phyloP scores from a whole-genome alignment of 2,888 invertebrate genomes.

The Pseudoips prasinana region DNA sequence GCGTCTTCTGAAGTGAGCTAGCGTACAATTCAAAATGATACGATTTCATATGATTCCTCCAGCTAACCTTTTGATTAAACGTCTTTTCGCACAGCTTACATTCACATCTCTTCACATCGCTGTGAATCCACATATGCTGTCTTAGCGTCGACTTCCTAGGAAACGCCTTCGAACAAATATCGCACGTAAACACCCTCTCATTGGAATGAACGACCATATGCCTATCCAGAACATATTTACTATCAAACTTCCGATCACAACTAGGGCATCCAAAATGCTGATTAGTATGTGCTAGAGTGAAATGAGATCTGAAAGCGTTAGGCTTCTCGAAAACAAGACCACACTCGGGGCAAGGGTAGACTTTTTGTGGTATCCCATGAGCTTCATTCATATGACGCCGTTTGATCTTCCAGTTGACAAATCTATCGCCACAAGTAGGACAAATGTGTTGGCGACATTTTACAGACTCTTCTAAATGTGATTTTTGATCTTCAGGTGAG shows the following conservation, averaged over 20 bases:
- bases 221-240: conserved; percentile 29
- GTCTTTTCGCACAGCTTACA: conserved; percentile 40
- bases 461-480: conserved; percentile 33
- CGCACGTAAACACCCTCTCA: not conserved
- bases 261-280: conserved; percentile 26
- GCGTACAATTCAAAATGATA: conserved; percentile 52
- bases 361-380: conserved; percentile 25
- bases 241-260: conserved; percentile 37
- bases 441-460: conserved; percentile 46
- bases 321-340: not conserved
- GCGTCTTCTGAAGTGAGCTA: no score
- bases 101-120: conserved; percentile 44
- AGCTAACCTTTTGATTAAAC: conserved; percentile 46
- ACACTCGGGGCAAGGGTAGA: not conserved
- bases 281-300: conserved; percentile 27
- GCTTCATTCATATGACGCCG: conserved; percentile 37
- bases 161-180: not conserved
- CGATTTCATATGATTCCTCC: conserved; percentile 31
- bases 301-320: not conserved
- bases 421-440: conserved; percentile 39
- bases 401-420: conserved; percentile 38
- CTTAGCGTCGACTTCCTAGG: conserved; percentile 1
- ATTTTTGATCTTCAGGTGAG: conserved; percentile 34
- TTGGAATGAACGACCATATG: conserved; percentile 46
- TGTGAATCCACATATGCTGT: conserved; percentile 50